Percentiles rank a stretch among this genome's conserved stretches.
These are phyloP conservation scores for Sebastes taczanowskii DNA, from an alignment of 2,797 vertebrate genomes.

Conservation along the genomic window DNA sequence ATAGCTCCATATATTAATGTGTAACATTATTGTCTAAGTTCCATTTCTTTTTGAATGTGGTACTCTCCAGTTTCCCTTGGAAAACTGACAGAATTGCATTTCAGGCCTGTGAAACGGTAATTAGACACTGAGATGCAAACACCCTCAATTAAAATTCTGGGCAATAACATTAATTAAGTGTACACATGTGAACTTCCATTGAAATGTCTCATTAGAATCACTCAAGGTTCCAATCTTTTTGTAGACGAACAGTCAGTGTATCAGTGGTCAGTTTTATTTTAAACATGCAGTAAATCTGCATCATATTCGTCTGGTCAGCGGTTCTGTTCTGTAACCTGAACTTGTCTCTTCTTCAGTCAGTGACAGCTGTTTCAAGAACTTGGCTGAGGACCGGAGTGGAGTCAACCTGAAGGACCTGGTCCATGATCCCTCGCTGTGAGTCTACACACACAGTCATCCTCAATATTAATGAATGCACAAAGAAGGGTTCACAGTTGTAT, in stretches of 20 bases:
- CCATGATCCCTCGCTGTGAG: slow-evolving; percentile 97
- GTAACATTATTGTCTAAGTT: too few species aligned
- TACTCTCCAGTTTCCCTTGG: too few species aligned
- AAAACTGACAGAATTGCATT: too few species aligned
- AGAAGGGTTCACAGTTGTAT: not conserved
- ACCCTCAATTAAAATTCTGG: not conserved
- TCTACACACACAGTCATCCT: slow-evolving; percentile 33
- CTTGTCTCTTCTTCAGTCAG: slow-evolving; percentile 85
- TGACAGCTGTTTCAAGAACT: slow-evolving; percentile 97
- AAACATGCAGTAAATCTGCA: not conserved
- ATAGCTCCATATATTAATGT: too few species aligned
- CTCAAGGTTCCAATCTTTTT: not conserved
- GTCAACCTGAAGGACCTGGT: slow-evolving; percentile 98
- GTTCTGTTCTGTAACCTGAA: not conserved
- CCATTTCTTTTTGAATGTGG: not conserved
- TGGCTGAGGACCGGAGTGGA: slow-evolving; percentile 97
- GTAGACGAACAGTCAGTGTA: not conserved
- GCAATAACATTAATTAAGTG: not conserved
- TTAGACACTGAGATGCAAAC: not conserved
- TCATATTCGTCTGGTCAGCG: not conserved
- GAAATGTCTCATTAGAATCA: not conserved
- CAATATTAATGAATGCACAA: not conserved
- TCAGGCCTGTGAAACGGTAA: not conserved
- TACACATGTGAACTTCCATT: not conserved
- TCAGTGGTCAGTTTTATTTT: not conserved